Percentiles rank a stretch among this genome's conserved stretches.
phyloP scores from a whole-genome alignment of 2,797 vertebrate genomes.

The Megalops cyprinoides region DNA sequence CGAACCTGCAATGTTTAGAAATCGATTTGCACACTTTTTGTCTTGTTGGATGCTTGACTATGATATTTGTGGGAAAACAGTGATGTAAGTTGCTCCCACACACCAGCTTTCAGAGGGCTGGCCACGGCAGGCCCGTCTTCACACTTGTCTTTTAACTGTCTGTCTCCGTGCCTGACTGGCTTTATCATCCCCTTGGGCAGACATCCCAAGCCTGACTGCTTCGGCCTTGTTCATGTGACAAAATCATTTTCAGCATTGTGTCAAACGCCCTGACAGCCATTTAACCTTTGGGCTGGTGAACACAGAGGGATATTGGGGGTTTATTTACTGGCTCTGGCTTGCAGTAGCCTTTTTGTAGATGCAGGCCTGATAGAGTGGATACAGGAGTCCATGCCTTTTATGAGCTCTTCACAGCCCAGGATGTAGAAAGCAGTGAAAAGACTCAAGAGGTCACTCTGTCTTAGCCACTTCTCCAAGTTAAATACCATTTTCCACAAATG shows the following conservation, averaged over 20 bases:
- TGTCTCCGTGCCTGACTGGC: conserved; percentile 34
- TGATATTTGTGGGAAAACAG: conserved; percentile 27
- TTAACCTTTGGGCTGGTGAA: conserved; percentile 59
- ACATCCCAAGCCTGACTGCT: conserved; percentile 49
- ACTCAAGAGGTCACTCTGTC: conserved; percentile 26
- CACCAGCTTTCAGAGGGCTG: neutral
- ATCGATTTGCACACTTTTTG: neutral
- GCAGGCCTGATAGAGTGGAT: conserved; percentile 25
- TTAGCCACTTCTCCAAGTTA: conserved; percentile 32
- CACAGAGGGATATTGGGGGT: conserved; percentile 17
- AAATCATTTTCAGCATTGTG: conserved; percentile 49
- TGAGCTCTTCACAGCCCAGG: conserved; percentile 6
- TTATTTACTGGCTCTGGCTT: conserved; percentile 26
- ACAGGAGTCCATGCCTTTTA: conserved; percentile 17
- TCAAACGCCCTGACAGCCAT: conserved; percentile 59
- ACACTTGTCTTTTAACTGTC: conserved; percentile 25
- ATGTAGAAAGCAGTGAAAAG: conserved; percentile 4
- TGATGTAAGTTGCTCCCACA: neutral
- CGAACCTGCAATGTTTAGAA: neutral
- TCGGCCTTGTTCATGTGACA: conserved; percentile 59
- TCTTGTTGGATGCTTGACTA: conserved; percentile 15
- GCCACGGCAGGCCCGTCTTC: neutral
- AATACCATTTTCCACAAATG: conserved; percentile 32
- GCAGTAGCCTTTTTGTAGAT: conserved; percentile 13
- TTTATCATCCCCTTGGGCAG: conserved; percentile 45